Percentiles rank a stretch among this genome's conserved stretches.
phyloP scores from a whole-genome alignment of 1,140 invertebrate species.

The Capitella teleta region DNA sequence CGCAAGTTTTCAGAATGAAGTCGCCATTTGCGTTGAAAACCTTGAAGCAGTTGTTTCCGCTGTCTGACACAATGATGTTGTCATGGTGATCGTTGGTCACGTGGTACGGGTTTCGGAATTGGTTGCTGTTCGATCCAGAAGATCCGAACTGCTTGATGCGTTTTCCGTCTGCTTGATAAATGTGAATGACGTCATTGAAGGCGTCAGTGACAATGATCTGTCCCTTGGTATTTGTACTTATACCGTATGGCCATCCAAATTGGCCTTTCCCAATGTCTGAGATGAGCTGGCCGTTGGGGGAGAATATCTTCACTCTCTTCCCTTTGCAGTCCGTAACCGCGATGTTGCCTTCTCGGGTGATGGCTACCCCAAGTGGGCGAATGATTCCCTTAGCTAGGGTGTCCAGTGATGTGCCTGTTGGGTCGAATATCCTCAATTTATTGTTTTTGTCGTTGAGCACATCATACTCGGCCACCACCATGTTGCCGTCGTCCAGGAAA shows the following conservation, averaged over 20 bases:
- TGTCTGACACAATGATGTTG: constrained; percentile 9
- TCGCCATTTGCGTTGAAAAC: constrained; percentile 3
- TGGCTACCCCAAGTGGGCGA: constrained; percentile 7
- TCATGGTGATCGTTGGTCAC: constrained; percentile 6
- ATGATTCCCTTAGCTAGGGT: constrained; percentile 3
- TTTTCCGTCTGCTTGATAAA: constrained; percentile 6
- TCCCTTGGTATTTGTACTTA: constrained; percentile 4
- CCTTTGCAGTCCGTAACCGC: constrained; percentile 8
- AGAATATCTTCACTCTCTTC: constrained; percentile 8
- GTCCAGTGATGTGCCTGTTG: not conserved
- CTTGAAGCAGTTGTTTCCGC: constrained; percentile 9
- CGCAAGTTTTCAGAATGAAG: not conserved
- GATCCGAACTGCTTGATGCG: constrained; percentile 6
- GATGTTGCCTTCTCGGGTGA: constrained; percentile 5
- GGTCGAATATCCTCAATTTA: not conserved
- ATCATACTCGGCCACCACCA: constrained; percentile 10
- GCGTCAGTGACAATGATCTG: constrained; percentile 10
- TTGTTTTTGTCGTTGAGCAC: constrained; percentile 8
- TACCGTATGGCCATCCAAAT: constrained; percentile 12
- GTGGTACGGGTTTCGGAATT: constrained; percentile 12
- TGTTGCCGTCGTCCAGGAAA: not conserved
- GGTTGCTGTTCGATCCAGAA: not conserved
- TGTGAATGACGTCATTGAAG: constrained; percentile 9
- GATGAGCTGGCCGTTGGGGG: not conserved
- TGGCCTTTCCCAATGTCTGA: constrained; percentile 9